These are phyloP conservation scores for Enteromius viviparus DNA, from an alignment of 2,797 vertebrate genomes.

Conservation along the genomic window DNA sequence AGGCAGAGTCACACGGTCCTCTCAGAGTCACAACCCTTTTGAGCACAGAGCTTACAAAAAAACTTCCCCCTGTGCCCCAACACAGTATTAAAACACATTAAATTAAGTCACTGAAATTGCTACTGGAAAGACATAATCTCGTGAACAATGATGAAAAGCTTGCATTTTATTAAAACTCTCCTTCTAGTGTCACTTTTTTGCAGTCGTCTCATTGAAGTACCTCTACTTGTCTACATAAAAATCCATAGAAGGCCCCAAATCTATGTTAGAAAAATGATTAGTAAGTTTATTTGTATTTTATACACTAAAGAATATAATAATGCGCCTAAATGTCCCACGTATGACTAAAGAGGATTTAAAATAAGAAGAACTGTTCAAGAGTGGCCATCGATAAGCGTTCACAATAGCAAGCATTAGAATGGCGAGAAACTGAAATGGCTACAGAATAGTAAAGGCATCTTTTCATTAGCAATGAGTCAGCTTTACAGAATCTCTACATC, in stretches of 20 bases:
- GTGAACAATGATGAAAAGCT: conserved; percentile 57
- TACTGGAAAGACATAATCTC: conserved; percentile 67
- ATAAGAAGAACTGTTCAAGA: conserved; percentile 57
- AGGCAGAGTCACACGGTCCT: conserved; percentile 58
- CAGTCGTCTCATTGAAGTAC: conserved; percentile 63
- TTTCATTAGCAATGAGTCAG: conserved; percentile 51
- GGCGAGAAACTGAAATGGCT: conserved; percentile 63
- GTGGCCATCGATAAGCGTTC: conserved; percentile 59
- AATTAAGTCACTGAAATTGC: conserved; percentile 68
- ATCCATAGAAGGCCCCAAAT: conserved; percentile 60
- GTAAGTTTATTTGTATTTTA: conserved; percentile 65
- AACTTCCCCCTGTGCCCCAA: conserved; percentile 32
- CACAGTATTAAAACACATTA: conserved; percentile 39
- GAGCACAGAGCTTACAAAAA: conserved; percentile 49
- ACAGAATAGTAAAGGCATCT: conserved; percentile 65
- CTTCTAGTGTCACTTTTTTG: conserved; percentile 37
- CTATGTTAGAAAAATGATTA: conserved; percentile 62
- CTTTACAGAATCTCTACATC: conserved; percentile 51
- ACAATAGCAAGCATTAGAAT: conserved; percentile 67
- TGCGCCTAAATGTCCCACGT: conserved; percentile 56
- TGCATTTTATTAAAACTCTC: conserved; percentile 44
- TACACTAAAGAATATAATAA: conserved; percentile 58
- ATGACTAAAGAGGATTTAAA: conserved; percentile 54
- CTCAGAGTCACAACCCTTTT: conserved; percentile 59
- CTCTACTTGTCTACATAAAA: conserved; percentile 74